Evolutionary conservation across 2,797 vertebrate species (phyloP).

Genomic region (Neoniphon sammara): DNA sequence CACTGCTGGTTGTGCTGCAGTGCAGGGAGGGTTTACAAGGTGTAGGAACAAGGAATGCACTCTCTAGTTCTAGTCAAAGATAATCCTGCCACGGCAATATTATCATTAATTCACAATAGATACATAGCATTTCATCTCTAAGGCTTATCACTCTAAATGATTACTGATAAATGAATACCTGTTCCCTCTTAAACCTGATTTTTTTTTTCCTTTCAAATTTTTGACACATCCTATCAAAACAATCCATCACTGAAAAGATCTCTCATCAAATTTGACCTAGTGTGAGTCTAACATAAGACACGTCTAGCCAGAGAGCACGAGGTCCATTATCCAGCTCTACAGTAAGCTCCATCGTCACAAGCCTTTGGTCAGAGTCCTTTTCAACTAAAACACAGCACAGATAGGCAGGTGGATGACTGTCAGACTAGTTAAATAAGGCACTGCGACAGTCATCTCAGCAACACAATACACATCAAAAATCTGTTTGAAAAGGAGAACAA

Average conservation of each 20-base stretch:
- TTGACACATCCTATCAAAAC: not conserved
- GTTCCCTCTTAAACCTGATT: not conserved
- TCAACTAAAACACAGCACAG: slow-evolving; percentile 38
- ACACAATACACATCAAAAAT: slow-evolving; percentile 25
- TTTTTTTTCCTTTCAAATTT: not conserved
- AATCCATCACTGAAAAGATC: not conserved
- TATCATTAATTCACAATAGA: slow-evolving; percentile 29
- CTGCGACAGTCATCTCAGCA: slow-evolving; percentile 61
- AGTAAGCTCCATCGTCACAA: slow-evolving; percentile 49
- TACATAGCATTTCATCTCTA: slow-evolving; percentile 7
- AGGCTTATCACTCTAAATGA: slow-evolving; percentile 24
- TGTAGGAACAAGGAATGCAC: not conserved
- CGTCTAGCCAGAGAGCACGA: slow-evolving; percentile 9
- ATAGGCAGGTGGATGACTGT: slow-evolving; percentile 41
- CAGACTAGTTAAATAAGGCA: slow-evolving; percentile 74
- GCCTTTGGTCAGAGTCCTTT: slow-evolving; percentile 68
- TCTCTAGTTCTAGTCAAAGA: slow-evolving; percentile 24
- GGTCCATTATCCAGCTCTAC: slow-evolving; percentile 38
- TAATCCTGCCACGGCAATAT: not conserved
- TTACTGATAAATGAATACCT: not conserved
- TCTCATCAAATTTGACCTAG: not conserved
- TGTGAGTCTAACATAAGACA: slow-evolving; percentile 12
- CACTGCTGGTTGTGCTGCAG: no score
- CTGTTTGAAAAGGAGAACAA: slow-evolving; percentile 14
- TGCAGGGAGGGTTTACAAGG: not conserved